Evolutionary conservation across 2,113 vertebrate species (phyloP).

Genomic region (Cynopterus brachyotis): DNA sequence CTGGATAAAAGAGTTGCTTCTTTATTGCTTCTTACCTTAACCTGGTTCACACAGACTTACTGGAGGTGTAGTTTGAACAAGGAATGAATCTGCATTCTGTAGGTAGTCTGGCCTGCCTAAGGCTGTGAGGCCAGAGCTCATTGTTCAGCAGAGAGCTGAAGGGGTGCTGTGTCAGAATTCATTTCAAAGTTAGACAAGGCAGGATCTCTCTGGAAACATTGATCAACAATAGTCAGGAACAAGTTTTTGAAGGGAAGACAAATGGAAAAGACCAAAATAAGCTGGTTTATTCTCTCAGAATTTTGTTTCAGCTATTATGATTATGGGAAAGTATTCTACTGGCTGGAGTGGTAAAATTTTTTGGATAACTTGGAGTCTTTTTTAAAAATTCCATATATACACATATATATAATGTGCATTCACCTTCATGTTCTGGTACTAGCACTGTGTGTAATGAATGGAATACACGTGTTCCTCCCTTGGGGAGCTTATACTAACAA

Average conservation of each 20-base stretch:
- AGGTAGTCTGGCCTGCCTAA: not conserved
- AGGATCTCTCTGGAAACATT: not conserved
- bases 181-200: not conserved
- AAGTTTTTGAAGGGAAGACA: not conserved
- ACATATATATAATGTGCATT: too few relatives aligned
- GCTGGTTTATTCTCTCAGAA: not conserved
- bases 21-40: constrained; percentile 7
- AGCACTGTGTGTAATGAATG: not conserved
- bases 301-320: constrained; percentile 1
- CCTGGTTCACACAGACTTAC: not conserved
- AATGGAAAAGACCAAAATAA: not conserved
- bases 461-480: not conserved
- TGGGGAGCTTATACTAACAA: not conserved
- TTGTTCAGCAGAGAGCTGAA: not conserved
- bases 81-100: not conserved
- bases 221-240: not conserved
- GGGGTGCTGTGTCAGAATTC: not conserved
- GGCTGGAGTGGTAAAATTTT: not conserved
- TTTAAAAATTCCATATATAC: not conserved
- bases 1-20: not conserved
- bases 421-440: not conserved
- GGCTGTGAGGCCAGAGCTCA: not conserved
- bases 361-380: not conserved
- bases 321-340: not conserved
- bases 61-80: not conserved